Conservation (phyloP, 2,113 vertebrate species). For the human region GRCh38 chrX:94202501-94203000, state of each 20-base stretch:
- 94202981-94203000: neutral
- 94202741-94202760: neutral
- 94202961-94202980: neutral
- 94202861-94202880: neutral
- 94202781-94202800: neutral
- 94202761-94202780: neutral
- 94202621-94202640: neutral
- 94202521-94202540: neutral
- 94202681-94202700: neutral
- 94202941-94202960: neutral
- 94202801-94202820: neutral
- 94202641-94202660: neutral
- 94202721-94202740: neutral
- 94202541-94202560: neutral
- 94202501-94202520: neutral
- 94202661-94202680: neutral
- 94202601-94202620: neutral
- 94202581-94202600: neutral
- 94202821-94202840: neutral
- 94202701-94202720: neutral
- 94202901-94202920: neutral
- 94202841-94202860: neutral
- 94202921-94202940: neutral
- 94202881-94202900: neutral
- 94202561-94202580: neutral